Base-by-base conservation (phyloP, 2,888 invertebrate genomes). In the Lingula anatina region DNA sequence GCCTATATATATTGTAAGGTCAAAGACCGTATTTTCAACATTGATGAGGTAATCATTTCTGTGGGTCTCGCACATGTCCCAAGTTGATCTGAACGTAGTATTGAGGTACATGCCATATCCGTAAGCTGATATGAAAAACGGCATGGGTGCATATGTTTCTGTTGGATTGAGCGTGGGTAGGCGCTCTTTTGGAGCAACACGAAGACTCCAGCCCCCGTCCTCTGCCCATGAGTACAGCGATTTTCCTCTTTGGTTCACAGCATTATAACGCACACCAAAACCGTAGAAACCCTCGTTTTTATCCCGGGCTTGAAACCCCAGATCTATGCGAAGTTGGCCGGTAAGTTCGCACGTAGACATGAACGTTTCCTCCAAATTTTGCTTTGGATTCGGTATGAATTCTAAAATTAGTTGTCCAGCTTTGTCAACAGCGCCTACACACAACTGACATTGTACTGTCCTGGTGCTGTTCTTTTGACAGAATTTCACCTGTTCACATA, bases 101-200 rank as follows among this genome's bases (percentile, higher is more conserved):
- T 48, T 35, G 15, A 48, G n/a, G 20, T 43, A 38, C 18, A 48
- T 43, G 7, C 47, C 47, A 24, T 47, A 47, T 15, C 37, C 37
- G 21, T 18, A 18, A 5, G 36, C 20, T 0, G 48, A 48, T 21
- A 48, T 39, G 20, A 37, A 48, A 3, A 48, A 27, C 12, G 48
- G 48, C 48, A 48, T 48, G 4, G 48, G 48, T 1, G 38, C 42
- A 27, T 48, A 48, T 4, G 48, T 48, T 21, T 38, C 38, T n/a
- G 43, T 36, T 25, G 24, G n/a, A n/a, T n/a, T n/a, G n/a, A n/a
- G n/a, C n/a, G n/a, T n/a, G n/a, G n/a, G n/a, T n/a, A n/a, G n/a
- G n/a, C n/a, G n/a, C n/a, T n/a, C n/a, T n/a, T n/a, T n/a, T n/a
- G n/a, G n/a, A n/a, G n/a, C n/a, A n/a, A n/a, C n/a, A n/a, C n/a